A percentile compares a stretch with the other conserved stretches of the same genome.
Conservation (phyloP, 2,888 invertebrate species). For the Torymus texanus region DNA sequence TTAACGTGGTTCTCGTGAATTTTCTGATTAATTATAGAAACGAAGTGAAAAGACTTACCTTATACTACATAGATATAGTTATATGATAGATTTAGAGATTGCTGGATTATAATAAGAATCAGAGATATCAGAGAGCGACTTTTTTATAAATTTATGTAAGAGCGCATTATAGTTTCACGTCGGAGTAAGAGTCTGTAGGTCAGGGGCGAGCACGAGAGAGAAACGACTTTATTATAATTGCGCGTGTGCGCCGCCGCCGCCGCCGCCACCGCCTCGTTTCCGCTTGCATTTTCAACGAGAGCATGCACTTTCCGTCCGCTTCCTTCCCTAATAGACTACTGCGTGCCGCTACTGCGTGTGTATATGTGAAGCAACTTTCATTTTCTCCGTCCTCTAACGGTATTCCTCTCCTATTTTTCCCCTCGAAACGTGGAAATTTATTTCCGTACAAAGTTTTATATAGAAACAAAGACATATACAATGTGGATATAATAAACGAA, state of each 20-base stretch:
- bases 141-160: too few species aligned
- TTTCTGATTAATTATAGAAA: too few species aligned
- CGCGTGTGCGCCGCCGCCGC: neutral
- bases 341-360: too few species aligned
- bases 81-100: too few species aligned
- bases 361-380: conserved; percentile 21
- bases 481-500: too few species aligned
- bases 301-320: conserved; percentile 21
- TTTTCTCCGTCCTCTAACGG: conserved; percentile 16
- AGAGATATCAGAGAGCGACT: too few species aligned
- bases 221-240: conserved; percentile 33
- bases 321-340: neutral
- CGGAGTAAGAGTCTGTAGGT: conserved; percentile 8
- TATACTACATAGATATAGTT: too few species aligned
- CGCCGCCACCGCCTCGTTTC: neutral
- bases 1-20: too few species aligned
- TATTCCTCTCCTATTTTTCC: neutral
- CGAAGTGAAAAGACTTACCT: too few species aligned
- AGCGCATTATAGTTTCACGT: neutral
- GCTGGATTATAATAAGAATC: too few species aligned
- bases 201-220: conserved; percentile 21
- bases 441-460: conserved; percentile 1
- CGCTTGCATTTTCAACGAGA: conserved; percentile 38
- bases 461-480: neutral
- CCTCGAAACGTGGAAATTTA: neutral